Percentiles rank a stretch among this genome's conserved stretches.
Conservation (phyloP, 1,140 invertebrate species). For the Plectrocnemia conspersa region DNA sequence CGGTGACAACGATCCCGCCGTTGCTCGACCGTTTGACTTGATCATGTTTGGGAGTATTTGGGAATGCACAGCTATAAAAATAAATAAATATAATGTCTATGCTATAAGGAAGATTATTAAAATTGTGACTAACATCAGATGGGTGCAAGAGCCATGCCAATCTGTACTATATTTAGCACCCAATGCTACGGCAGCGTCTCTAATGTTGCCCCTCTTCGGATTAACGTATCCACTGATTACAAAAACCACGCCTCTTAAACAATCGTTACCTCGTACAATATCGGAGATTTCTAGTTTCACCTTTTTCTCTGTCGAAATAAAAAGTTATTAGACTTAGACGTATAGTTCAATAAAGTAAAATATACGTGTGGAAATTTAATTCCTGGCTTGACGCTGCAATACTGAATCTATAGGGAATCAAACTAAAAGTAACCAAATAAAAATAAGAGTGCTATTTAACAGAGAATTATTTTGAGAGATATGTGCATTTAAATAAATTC, state of each 20-base stretch:
- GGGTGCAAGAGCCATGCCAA: constrained; percentile 71
- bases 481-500: too few species aligned
- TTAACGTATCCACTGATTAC: constrained; percentile 84
- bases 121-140: constrained; percentile 66
- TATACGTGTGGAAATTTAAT: too few species aligned
- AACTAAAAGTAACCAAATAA: too few species aligned
- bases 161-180: constrained; percentile 75
- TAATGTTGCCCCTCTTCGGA: constrained; percentile 64
- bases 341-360: too few species aligned
- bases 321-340: too few species aligned
- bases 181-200: constrained; percentile 67
- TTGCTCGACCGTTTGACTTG: constrained; percentile 54
- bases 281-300: constrained; percentile 2
- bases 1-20: constrained; percentile 66
- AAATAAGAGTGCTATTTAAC: too few species aligned
- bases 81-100: constrained; percentile 12
- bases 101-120: not conserved
- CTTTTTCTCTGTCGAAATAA: not conserved
- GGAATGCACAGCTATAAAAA: constrained; percentile 73
- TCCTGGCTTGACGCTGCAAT: too few species aligned
- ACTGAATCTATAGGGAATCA: too few species aligned
- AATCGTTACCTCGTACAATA: constrained; percentile 31
- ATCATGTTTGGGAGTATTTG: constrained; percentile 82
- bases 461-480: too few species aligned
- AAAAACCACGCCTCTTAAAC: constrained; percentile 64